Base-by-base conservation (phyloP, 2,797 vertebrate species). In the Tragelaphus oryx region DNA sequence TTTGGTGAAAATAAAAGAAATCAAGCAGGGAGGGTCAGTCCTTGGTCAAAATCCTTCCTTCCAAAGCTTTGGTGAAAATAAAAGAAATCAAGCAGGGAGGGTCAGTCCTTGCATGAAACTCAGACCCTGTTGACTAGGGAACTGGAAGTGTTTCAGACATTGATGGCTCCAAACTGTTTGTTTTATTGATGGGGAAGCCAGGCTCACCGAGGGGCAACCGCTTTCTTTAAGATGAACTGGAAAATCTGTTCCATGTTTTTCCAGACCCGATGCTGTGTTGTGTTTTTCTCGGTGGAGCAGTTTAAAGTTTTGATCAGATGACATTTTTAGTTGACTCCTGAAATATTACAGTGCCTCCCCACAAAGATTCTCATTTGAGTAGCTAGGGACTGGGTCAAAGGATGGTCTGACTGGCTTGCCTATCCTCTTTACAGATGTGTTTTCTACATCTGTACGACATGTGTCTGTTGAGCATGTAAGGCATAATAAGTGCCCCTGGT, bases 11-110 rank as follows among this genome's bases (percentile, higher is more conserved):
- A 84, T 50, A 79, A 85, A 74, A 80, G 55, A 65, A 78, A 80
- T 62, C 44, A 60, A 78, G 80, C 20, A 11, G 68, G 50, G 33
- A 81, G 22, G 85, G 30, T 44, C 54, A 48, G 80, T 24, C 54
- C 87, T 79, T 76, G n/a, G 44, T 74, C 8, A 30, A 71, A 93
- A 92, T 54, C 18, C 52, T 91, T 79, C 79, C 68, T 93, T 95
- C 86, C 60, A 76, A 81, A 84, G 30, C n/a, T 65, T 50, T 7
- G 1, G 8, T n/a, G 33, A 85, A 82, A 74, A 84, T 50, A 79
- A 85, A 74, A 80, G 55, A 65, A 78, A 80, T 62, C 44, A 60
- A 78, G 80, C 20, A 11, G 68, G 50, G 33, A 81, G 22, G 85
- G 30, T 44, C 54, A 48, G 80, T 24, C 54, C 87, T 79, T 76